A percentile compares a stretch with the other conserved stretches of the same genome.
Evolutionary conservation across 1,140 invertebrate genomes (phyloP).

Genomic region (Drosophila nikananu): DNA sequence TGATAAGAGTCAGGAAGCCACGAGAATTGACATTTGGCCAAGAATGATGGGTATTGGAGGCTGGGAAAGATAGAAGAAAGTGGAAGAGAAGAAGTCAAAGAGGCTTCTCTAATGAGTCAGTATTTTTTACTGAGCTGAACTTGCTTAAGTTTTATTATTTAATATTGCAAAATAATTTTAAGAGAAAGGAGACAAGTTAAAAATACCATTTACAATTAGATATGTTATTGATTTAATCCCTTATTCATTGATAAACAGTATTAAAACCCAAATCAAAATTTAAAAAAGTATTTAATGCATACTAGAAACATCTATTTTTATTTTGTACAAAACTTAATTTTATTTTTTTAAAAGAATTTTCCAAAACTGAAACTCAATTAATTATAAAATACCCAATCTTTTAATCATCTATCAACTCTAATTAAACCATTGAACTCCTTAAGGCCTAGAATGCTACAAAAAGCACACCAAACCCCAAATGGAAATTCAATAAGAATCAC

Average conservation of each 20-base stretch:
- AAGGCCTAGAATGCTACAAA: slow-evolving; percentile 7
- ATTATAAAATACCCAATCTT: neutral
- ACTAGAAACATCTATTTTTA: too few species aligned
- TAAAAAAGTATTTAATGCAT: too few species aligned
- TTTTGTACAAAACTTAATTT: too few species aligned
- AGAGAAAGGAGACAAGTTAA: neutral
- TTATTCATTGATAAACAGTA: too few species aligned
- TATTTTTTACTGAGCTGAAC: neutral
- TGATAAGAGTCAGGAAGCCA: slow-evolving; percentile 67
- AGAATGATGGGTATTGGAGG: neutral
- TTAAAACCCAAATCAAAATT: too few species aligned
- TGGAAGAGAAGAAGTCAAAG: neutral
- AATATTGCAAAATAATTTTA: neutral
- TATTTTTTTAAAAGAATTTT: too few species aligned
- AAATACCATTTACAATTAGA: too few species aligned
- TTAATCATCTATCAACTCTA: slow-evolving; percentile 45
- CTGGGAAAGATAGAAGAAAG: neutral
- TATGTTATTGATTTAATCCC: too few species aligned
- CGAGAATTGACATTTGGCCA: slow-evolving; percentile 12
- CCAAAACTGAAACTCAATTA: too few species aligned
- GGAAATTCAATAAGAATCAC: slow-evolving; percentile 74
- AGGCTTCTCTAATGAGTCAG: neutral
- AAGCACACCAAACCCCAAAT: slow-evolving; percentile 42
- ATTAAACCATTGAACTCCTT: slow-evolving; percentile 66
- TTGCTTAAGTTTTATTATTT: neutral